phyloP scores from a whole-genome alignment of 2,113 vertebrate species.

The Neolamprologus ventralis region DNA sequence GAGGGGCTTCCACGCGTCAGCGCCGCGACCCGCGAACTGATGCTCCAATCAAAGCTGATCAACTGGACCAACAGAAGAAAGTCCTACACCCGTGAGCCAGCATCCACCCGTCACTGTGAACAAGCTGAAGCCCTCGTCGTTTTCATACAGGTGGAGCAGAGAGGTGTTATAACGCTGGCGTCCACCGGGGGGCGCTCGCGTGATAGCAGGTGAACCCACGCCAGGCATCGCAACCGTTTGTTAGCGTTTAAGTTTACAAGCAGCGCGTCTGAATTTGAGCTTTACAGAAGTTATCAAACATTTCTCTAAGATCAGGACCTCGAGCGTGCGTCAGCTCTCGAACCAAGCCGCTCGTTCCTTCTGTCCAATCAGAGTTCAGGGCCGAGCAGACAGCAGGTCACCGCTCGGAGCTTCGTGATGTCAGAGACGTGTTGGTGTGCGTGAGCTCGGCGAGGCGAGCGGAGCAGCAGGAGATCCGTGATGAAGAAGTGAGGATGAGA shows the following conservation, averaged over 20 bases:
- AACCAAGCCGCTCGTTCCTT: neutral
- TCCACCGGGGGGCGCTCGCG: neutral
- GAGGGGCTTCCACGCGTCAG: neutral
- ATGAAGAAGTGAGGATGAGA: neutral
- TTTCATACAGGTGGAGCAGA: neutral
- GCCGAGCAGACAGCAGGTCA: neutral
- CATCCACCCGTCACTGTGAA: neutral
- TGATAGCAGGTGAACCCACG: rapidly evolving
- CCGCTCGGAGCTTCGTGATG: neutral
- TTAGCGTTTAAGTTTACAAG: neutral
- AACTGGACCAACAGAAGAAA: neutral
- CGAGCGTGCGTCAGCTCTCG: neutral
- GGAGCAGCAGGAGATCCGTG: neutral
- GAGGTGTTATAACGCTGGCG: neutral
- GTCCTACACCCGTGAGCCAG: neutral
- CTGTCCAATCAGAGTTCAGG: neutral
- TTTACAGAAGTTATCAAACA: neutral
- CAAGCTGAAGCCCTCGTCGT: neutral
- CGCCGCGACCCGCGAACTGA: rapidly evolving
- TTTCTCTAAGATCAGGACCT: neutral
- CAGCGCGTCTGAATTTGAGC: neutral
- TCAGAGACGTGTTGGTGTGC: neutral
- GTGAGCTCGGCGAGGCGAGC: neutral
- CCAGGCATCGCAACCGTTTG: neutral
- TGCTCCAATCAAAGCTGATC: neutral